Base-by-base conservation (phyloP, 2,888 invertebrate genomes). In the Melanostoma scalare region DNA sequence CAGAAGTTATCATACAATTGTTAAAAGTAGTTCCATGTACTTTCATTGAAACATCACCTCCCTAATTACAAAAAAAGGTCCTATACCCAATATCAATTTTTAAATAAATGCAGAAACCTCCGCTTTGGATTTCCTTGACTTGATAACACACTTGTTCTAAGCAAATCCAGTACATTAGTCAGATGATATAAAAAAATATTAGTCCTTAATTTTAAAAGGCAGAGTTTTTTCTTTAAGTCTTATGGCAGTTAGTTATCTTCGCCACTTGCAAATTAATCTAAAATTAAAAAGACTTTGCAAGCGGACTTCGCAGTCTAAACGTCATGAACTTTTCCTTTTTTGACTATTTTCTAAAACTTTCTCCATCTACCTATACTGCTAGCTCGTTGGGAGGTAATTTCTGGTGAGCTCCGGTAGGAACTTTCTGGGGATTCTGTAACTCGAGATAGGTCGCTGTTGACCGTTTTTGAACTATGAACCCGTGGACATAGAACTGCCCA, bases 401-500 rank as follows among this genome's bases (percentile, higher is more conserved):
- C 90, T 42, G 90, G 90, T 75, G 89, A 89, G 60, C 87, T 88
- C 5, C 89, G 85, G 58, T 78, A 87, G 35, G 86, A 86, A 1
- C 89, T 89, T 71, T 91, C 91, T 2, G 91, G 91, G 2, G 91
- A 91, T 85, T 90, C 91, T 9, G 91, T 90, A n/a, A 92, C 90
- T 38, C 91, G 91, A 30, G 92, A 89, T 73, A 92, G 86, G 86
- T 93, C 92, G 69, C 92, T 90, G 86, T 92, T 92, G 40, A 93
- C 90, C 61, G 93, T 93, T 89, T 94, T 94, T 10, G 93, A 92
- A 87, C 93, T 94, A 79, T 93, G 91, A 52, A 94, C 93, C 71
- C 94, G 91, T 0, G 94, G 94, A 89, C 94, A 95, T 61, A 93
- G 92, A 0, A 93, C 94, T 33, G 93, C 92, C 87, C 93, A 91